phyloP scores from a whole-genome alignment of 2,113 vertebrate genomes.

The Hyla sarda region DNA sequence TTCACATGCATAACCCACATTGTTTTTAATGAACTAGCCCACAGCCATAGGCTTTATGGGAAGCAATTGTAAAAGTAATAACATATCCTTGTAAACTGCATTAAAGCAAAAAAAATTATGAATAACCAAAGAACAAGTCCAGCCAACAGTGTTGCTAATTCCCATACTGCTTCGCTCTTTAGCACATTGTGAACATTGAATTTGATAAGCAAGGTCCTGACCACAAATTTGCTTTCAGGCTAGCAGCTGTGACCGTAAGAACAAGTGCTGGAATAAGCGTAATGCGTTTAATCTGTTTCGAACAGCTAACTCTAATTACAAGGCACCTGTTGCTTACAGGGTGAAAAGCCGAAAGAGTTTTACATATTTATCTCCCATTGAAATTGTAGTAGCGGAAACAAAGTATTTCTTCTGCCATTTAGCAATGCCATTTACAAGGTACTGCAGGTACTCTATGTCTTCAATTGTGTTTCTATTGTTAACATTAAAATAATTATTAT shows the following conservation, averaged over 20 bases:
- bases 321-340: slow-evolving; percentile 50
- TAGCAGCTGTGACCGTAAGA: background rate
- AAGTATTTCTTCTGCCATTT: background rate
- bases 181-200: slow-evolving; percentile 15
- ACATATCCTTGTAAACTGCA: background rate
- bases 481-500: too few species aligned
- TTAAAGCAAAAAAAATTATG: slow-evolving; percentile 2
- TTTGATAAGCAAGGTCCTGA: slow-evolving; percentile 43
- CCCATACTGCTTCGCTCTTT: slow-evolving; percentile 1
- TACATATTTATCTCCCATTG: background rate
- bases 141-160: slow-evolving; percentile 27
- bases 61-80: slow-evolving; percentile 4
- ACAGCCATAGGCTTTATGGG: background rate
- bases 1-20: background rate
- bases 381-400: slow-evolving; percentile 2
- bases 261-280: slow-evolving; percentile 20
- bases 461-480: too few species aligned
- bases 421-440: too few species aligned
- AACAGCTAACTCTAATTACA: slow-evolving; percentile 26
- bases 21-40: slow-evolving; percentile 4
- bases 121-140: background rate
- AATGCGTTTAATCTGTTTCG: slow-evolving; percentile 33
- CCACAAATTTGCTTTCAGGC: slow-evolving; percentile 41
- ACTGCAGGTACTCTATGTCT: background rate
- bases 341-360: slow-evolving; percentile 8